Conservation (phyloP, 2,797 vertebrate genomes). For the Manis crassicaudata region DNA sequence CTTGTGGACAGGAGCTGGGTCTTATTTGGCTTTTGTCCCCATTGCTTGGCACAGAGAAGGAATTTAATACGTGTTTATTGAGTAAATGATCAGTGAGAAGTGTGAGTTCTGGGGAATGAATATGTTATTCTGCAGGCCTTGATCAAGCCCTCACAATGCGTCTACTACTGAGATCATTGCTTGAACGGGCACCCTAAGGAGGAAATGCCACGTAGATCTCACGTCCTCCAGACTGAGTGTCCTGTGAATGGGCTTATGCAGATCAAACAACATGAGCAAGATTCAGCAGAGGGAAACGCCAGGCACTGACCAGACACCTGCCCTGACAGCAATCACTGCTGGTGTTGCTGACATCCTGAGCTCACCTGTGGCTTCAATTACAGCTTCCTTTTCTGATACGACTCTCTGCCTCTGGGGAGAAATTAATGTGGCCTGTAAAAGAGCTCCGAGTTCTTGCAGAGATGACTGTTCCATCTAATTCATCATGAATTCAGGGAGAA, state of each 20-base stretch:
- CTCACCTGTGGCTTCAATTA: neutral
- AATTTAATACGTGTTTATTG: neutral
- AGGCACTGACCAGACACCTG: neutral
- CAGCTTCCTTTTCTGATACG: neutral
- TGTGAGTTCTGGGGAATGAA: neutral
- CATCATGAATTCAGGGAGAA: neutral
- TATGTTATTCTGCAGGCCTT: neutral
- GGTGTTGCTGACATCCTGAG: neutral
- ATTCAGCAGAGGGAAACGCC: neutral
- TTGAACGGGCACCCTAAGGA: neutral
- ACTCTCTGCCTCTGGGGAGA: neutral
- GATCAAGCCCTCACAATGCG: too few species aligned
- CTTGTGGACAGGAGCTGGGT: neutral
- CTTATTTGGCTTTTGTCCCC: conserved; percentile 9
- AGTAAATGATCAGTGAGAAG: neutral
- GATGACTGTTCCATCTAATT: neutral
- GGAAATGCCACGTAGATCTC: neutral
- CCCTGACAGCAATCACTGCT: neutral
- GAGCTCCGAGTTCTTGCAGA: neutral
- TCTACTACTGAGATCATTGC: neutral
- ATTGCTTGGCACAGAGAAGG: neutral
- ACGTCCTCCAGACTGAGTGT: neutral
- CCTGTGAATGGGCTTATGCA: neutral
- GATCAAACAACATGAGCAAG: neutral
- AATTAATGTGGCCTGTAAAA: neutral